Conservation (phyloP, 2,888 invertebrate genomes). For the Leptopilina syphax region DNA sequence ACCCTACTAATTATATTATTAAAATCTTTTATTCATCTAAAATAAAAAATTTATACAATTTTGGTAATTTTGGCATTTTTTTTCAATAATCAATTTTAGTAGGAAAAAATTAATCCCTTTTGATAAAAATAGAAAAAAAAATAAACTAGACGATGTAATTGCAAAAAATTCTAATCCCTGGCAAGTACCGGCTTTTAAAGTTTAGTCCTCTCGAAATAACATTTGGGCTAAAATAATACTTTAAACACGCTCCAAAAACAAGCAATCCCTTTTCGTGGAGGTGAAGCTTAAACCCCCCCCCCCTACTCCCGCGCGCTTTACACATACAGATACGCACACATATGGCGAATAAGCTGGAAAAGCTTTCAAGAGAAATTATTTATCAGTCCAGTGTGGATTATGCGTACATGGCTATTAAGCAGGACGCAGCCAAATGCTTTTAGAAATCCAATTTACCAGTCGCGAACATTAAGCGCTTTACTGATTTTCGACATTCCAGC, state of each 20-base stretch:
- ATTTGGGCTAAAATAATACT: constrained; percentile 21
- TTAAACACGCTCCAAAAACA: constrained; percentile 36
- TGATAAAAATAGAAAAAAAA: background rate
- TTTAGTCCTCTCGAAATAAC: constrained; percentile 11
- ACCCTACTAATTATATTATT: too few relatives aligned
- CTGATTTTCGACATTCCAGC: constrained; percentile 14
- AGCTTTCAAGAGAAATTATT: constrained; percentile 44
- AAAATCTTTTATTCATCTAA: too few relatives aligned
- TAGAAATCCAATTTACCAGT: constrained; percentile 36
- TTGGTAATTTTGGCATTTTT: too few relatives aligned
- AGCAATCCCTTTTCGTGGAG: constrained; percentile 28
- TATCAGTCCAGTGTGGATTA: constrained; percentile 36
- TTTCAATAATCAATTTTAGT: too few relatives aligned
- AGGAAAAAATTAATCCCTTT: background rate
- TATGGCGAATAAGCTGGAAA: constrained; percentile 37
- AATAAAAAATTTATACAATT: too few relatives aligned
- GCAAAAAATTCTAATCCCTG: constrained; percentile 11
- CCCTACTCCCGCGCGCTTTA: background rate
- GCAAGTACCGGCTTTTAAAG: constrained; percentile 3
- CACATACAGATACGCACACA: background rate
- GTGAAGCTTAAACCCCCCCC: constrained; percentile 6
- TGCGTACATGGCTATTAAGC: constrained; percentile 41
- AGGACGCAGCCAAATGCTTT: constrained; percentile 35
- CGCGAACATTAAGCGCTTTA: constrained; percentile 28
- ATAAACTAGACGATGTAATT: constrained; percentile 3